Evolutionary conservation across 2,797 vertebrate genomes (phyloP), one percentile per base, ranked within the genome.

Genomic region (Gallirallus australis): DNA sequence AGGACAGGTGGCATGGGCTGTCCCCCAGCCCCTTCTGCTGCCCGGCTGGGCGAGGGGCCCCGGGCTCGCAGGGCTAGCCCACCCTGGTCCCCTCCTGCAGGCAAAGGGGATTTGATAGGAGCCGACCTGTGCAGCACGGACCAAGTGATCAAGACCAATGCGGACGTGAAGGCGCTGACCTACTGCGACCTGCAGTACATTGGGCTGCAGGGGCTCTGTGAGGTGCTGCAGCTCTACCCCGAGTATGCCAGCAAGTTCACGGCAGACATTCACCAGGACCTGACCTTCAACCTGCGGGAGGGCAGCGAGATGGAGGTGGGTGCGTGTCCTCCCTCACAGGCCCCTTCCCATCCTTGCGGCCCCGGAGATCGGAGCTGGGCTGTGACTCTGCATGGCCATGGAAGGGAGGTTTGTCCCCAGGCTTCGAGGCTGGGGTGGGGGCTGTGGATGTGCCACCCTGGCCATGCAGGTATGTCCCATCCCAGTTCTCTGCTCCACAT

Each of bases 101-200:
- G 99, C 53, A 99, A 99, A 98, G 99, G 99, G 45, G 99, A 99
- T 96, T 98, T 99, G 77, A 99, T 99, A 59, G 99, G 99, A 20
- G 98, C 99, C 4, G 99, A 99, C 94, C 97, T 99, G 86, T 98
- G 99, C 15, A 98, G 98, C 76, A 96, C 93, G 12, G 99, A 98
- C 40, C 98, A 98, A 93, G 99, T 99, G 96, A 99, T 99, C 96
- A 99, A 99, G 97, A 99, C 99, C 78, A 99, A 99, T 0, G 99
- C 99, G 0, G 99, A 99, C 0, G 99, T 99, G 95, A 99, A 99
- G 97, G 99, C 99, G 0, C 95, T 99, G 97, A 99, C 99, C 77
- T 99, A 99, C 97, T 99, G 99, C 6, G 99, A 99, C 97, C 97
- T 99, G 84, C 99, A 99, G 97, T 98, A 99, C 97, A 98, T 99